Evolutionary conservation across 2,888 invertebrate genomes (phyloP).

Genomic region (Apocheima hispidaria): DNA sequence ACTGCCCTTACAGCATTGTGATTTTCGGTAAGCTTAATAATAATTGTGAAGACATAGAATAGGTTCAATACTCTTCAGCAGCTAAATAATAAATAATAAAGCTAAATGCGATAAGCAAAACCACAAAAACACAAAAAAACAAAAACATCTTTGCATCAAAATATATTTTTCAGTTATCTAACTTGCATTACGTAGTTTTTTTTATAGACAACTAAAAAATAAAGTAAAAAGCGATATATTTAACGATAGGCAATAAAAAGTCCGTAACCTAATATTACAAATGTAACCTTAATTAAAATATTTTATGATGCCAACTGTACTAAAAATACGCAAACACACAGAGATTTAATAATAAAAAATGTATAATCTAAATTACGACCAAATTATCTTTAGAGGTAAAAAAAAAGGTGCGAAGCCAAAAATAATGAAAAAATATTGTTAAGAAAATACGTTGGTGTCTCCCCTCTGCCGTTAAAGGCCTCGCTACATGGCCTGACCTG

Average conservation of each 20-base stretch:
- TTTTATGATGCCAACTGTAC: slow-evolving; percentile 26
- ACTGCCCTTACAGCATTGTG: too few relatives aligned
- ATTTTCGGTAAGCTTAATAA: too few relatives aligned
- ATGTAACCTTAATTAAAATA: slow-evolving; percentile 25
- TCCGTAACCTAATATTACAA: slow-evolving; percentile 22
- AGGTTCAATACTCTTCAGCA: slow-evolving; percentile 2
- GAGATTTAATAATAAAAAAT: neutral
- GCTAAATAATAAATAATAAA: slow-evolving; percentile 1
- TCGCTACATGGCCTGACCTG: too few relatives aligned
- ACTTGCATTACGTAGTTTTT: neutral
- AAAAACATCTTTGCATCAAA: slow-evolving; percentile 4
- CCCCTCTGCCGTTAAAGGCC: too few relatives aligned
- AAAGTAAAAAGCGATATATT: slow-evolving; percentile 6
- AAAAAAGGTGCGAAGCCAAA: too few relatives aligned
- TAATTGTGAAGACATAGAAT: slow-evolving; percentile 1
- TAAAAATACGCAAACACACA: slow-evolving; percentile 39
- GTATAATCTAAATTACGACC: neutral
- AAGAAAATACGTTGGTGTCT: too few relatives aligned
- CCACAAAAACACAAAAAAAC: slow-evolving; percentile 3
- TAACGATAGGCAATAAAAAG: slow-evolving; percentile 33
- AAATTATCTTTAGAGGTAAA: neutral
- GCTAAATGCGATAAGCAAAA: slow-evolving; percentile 14
- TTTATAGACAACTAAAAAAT: slow-evolving; percentile 13
- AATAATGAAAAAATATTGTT: neutral
- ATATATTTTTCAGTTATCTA: slow-evolving; percentile 2